Evolutionary conservation across 2,888 invertebrate genomes (phyloP).

Genomic region (Eristalis pertinax): DNA sequence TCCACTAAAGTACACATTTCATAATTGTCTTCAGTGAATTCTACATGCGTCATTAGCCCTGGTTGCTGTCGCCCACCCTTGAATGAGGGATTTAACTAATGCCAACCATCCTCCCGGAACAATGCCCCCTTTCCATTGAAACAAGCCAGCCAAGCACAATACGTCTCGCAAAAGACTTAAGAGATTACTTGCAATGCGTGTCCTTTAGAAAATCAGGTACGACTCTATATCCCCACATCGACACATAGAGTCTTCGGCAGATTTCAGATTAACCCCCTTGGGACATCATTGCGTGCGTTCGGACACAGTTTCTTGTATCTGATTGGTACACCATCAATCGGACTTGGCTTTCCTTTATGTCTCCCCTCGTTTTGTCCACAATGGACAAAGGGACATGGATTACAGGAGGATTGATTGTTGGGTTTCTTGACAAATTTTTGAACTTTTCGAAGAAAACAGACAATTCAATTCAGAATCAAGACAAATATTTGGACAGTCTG

Average conservation of each 20-base stretch:
- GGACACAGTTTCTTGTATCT: background rate
- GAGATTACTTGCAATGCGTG: background rate
- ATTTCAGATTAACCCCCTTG: background rate
- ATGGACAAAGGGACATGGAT: background rate
- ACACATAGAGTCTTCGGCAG: background rate
- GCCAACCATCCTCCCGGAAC: background rate
- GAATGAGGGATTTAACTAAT: background rate
- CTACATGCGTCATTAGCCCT: background rate
- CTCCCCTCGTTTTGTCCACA: background rate
- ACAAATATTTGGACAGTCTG: too few species aligned
- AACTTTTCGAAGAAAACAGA: too few species aligned
- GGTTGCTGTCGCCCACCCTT: background rate
- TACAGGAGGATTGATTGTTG: background rate
- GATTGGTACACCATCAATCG: background rate
- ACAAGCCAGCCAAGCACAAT: background rate
- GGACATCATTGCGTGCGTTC: background rate
- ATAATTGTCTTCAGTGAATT: background rate
- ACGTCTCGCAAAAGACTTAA: background rate
- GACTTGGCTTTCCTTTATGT: background rate
- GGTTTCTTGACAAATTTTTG: background rate
- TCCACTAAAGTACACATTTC: background rate
- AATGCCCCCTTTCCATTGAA: background rate
- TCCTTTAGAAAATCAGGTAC: background rate
- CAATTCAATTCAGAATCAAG: too few species aligned
- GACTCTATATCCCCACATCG: background rate